Base-by-base conservation (phyloP, 1,140 invertebrate species). In the Drosophila paulistorum region DNA sequence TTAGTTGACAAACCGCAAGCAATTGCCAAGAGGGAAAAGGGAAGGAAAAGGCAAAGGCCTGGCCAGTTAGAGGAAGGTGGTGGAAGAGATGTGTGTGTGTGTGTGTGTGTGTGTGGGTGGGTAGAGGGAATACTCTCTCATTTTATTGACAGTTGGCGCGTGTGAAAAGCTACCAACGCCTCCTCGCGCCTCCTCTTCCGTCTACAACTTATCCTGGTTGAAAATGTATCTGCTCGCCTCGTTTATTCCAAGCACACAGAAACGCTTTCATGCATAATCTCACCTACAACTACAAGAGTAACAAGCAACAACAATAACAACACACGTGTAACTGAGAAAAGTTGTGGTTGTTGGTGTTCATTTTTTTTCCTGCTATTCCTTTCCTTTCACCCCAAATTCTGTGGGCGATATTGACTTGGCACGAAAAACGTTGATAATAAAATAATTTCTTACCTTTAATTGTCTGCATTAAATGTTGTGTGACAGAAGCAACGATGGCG, bases 371-470 rank as follows among this genome's bases (percentile, higher is more conserved):
- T 54, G 39, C 17, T 51, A 60, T 59, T 48, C 58, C 14, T 37
- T 14, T 37, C 20, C 57, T 70, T 61, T 41, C n/a, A 2, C 17
- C 45, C 9, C 17, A 87, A 86, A 87, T 77, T 83, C 74, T 77
- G 73, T 55, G 65, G 45, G 55, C 70, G 67, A 79, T 71, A 64
- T 69, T 66, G 51, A 64, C 63, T 66, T 77, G 71, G 51, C 71
- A 81, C 75, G 81, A 81, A 81, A 82, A 79, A 77, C 71, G 71
- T 55, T 72, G 83, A 83, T 87, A 86, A 87, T 86, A 79, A 87
- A 86, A 86, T 86, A 87, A 87, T 86, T 87, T 83, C 83, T 79
- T 79, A 67, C 72, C 65, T 87, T 87, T 86, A 86, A 86, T 86
- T 86, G 82, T 74, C 79, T 69, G 63, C 74, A 65, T 72, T n/a